A percentile compares a stretch with the other conserved stretches of the same genome.
phyloP scores from a whole-genome alignment of 2,113 vertebrate genomes.

The Anolis carolinensis region DNA sequence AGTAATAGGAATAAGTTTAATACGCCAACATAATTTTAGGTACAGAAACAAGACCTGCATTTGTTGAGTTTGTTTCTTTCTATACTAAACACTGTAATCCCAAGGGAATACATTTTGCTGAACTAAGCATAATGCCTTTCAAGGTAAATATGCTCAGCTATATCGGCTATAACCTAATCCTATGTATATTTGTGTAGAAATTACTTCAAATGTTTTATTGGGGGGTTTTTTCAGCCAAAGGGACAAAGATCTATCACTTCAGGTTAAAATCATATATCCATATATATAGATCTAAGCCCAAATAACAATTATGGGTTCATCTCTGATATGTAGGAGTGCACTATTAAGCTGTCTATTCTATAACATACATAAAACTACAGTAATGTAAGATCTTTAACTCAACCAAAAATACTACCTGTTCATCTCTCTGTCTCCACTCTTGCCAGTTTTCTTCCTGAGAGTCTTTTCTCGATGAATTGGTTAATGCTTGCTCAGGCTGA shows the following conservation, averaged over 20 bases:
- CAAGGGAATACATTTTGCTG: not conserved
- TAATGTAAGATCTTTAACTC: not conserved
- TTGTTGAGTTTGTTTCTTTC: not conserved
- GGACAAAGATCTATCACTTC: not conserved
- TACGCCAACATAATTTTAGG: not conserved
- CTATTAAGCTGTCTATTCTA: not conserved
- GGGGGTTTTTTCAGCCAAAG: not conserved
- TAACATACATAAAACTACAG: not conserved
- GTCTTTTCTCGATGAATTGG: slow-evolving; percentile 64
- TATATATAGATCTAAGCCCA: not conserved
- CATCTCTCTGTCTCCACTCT: slow-evolving; percentile 92
- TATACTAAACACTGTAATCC: not conserved
- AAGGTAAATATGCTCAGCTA: not conserved
- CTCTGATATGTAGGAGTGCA: not conserved
- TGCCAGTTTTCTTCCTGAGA: slow-evolving; percentile 86
- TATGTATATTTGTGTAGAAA: not conserved
- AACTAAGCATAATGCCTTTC: not conserved
- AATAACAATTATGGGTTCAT: not conserved
- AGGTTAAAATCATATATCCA: not conserved
- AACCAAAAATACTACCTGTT: slow-evolving; percentile 80
- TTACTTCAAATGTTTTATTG: not conserved
- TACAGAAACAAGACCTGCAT: not conserved
- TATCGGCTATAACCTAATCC: not conserved
- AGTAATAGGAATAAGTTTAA: not conserved
- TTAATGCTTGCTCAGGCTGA: slow-evolving; percentile 79